A percentile compares a stretch with the other conserved stretches of the same genome.
phyloP scores from a whole-genome alignment of 2,113 vertebrate species.

The Urocolius indicus region DNA sequence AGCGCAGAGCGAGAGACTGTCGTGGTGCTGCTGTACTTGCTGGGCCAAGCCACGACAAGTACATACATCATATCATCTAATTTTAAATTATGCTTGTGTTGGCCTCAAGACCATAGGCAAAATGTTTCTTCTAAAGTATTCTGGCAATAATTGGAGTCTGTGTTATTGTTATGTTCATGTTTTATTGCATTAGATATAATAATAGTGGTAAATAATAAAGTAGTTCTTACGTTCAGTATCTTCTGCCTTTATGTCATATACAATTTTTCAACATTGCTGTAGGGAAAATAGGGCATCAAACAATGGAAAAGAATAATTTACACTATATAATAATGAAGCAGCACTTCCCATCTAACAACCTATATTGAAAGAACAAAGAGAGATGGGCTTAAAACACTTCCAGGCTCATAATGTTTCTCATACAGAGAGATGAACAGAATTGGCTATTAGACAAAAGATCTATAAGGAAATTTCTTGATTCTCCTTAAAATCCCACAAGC shows the following conservation, averaged over 20 bases:
- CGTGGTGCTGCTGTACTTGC: too few relatives aligned
- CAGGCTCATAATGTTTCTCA: background rate
- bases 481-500: background rate
- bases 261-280: background rate
- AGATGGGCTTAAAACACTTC: background rate
- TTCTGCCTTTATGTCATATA: background rate
- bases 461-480: background rate
- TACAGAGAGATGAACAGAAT: background rate
- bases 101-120: background rate
- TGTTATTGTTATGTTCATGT: background rate
- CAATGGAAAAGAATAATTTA: background rate
- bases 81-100: background rate
- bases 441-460: background rate
- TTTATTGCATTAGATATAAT: background rate
- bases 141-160: background rate
- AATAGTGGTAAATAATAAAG: background rate
- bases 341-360: background rate
- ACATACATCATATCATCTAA: background rate
- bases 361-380: background rate
- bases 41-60: too few relatives aligned
- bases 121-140: background rate
- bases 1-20: too few relatives aligned
- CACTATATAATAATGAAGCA: background rate
- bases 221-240: background rate
- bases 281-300: background rate